Percentiles rank a stretch among this genome's conserved stretches.
Evolutionary conservation across 2,888 invertebrate species (phyloP).

Genomic region (Nemotelus pantherinus): DNA sequence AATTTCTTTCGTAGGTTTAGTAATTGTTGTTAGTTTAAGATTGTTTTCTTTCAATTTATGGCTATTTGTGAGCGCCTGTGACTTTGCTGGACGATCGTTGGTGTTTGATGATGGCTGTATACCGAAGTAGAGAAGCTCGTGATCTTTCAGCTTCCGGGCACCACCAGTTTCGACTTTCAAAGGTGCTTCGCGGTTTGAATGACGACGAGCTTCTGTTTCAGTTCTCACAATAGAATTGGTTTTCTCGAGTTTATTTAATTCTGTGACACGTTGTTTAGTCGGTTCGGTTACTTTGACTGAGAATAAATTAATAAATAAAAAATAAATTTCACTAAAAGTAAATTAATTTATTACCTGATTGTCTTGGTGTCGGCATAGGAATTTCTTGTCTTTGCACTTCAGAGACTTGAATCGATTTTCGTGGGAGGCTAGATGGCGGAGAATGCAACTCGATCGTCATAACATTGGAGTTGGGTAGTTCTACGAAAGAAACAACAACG

Average conservation of each 20-base stretch:
- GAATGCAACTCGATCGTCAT: slow-evolving; percentile 61
- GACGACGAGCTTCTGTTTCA: neutral
- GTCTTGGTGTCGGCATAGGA: slow-evolving; percentile 61
- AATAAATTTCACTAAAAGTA: neutral
- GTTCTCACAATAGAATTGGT: neutral
- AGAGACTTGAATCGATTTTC: slow-evolving; percentile 47
- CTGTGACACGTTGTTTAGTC: neutral
- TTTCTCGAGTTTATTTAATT: neutral
- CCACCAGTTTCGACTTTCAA: slow-evolving; percentile 62
- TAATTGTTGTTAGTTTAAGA: slow-evolving; percentile 45
- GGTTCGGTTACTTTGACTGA: neutral
- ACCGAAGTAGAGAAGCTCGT: slow-evolving; percentile 72
- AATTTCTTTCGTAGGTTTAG: slow-evolving; percentile 12
- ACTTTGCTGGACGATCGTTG: neutral
- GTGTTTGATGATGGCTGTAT: slow-evolving; percentile 53
- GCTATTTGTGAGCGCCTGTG: neutral
- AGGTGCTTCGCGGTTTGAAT: slow-evolving; percentile 53
- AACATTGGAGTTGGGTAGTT: slow-evolving; percentile 62
- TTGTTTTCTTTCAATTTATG: slow-evolving; percentile 25
- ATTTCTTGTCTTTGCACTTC: slow-evolving; percentile 51
- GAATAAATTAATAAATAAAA: neutral
- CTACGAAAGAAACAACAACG: slow-evolving; percentile 52
- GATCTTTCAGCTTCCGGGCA: slow-evolving; percentile 68
- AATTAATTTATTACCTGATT: slow-evolving; percentile 9
- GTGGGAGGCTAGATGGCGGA: slow-evolving; percentile 50